These are phyloP conservation scores for Alfaro cultratus DNA, from an alignment of 2,797 vertebrate genomes.

Conservation along the genomic window DNA sequence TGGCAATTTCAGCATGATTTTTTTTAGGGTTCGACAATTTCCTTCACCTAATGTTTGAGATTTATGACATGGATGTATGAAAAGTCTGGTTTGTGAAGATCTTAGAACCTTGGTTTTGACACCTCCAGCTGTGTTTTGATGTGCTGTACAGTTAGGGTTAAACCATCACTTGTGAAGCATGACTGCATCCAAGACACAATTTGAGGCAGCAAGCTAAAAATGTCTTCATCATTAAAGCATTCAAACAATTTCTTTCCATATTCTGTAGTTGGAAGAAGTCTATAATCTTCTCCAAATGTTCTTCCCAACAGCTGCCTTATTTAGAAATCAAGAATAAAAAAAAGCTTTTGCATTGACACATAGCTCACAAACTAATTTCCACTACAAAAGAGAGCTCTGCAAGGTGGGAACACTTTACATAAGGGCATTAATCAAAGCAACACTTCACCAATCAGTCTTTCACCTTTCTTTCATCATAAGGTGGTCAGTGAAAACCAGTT, in stretches of 20 bases:
- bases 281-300: neutral
- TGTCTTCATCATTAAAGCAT: neutral
- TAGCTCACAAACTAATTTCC: neutral
- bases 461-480: neutral
- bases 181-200: neutral
- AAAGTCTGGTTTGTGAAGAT: neutral
- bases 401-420: neutral
- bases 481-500: neutral
- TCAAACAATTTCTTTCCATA: neutral
- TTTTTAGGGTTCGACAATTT: neutral
- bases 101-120: neutral
- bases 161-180: neutral
- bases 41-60: neutral
- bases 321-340: neutral
- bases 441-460: slow-evolving; percentile 5
- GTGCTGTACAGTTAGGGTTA: neutral
- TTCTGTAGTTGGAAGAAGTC: neutral
- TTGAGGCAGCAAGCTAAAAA: neutral
- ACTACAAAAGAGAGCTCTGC: neutral
- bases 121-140: neutral
- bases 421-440: neutral
- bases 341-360: neutral
- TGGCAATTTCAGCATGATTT: neutral
- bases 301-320: neutral
- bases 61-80: neutral